Evolutionary conservation across 2,797 vertebrate genomes (phyloP).

Genomic region (Forpus xanthops): DNA sequence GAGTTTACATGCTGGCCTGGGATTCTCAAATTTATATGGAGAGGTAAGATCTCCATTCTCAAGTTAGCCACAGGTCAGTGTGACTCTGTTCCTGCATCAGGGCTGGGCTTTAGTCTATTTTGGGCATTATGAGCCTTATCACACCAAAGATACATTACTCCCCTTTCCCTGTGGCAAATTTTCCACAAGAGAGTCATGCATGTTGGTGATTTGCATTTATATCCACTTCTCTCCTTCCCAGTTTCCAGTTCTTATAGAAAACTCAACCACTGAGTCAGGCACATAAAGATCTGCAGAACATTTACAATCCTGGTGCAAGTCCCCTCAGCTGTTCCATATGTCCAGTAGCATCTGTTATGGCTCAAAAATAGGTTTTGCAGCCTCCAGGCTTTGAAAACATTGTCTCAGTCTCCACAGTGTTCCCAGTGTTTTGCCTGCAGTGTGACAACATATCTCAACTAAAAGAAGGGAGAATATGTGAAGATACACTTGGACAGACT

Average conservation of each 20-base stretch:
- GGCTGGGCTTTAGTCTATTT: not conserved
- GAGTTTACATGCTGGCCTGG: not conserved
- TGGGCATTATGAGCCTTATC: not conserved
- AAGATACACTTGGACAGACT: not conserved
- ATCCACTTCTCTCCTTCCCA: not conserved
- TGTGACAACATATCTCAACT: not conserved
- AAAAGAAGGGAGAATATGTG: not conserved
- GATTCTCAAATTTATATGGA: not conserved
- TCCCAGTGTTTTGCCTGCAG: not conserved
- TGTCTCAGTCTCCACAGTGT: not conserved
- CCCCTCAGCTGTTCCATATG: slow-evolving; percentile 42
- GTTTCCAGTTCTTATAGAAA: not conserved
- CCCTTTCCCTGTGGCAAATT: not conserved
- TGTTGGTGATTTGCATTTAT: not conserved
- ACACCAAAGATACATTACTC: not conserved
- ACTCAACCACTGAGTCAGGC: not conserved
- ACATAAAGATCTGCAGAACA: slow-evolving; percentile 32
- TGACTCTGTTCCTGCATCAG: not conserved
- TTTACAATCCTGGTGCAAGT: slow-evolving; percentile 33
- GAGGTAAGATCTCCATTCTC: not conserved
- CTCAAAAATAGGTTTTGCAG: slow-evolving; percentile 43
- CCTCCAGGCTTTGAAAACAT: slow-evolving; percentile 30
- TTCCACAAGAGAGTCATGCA: not conserved
- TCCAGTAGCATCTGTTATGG: slow-evolving; percentile 42
- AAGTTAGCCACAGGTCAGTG: not conserved